Percentiles rank a stretch among this genome's conserved stretches.
Evolutionary conservation across 2,888 invertebrate species (phyloP).

Genomic region (Eilema caniola): DNA sequence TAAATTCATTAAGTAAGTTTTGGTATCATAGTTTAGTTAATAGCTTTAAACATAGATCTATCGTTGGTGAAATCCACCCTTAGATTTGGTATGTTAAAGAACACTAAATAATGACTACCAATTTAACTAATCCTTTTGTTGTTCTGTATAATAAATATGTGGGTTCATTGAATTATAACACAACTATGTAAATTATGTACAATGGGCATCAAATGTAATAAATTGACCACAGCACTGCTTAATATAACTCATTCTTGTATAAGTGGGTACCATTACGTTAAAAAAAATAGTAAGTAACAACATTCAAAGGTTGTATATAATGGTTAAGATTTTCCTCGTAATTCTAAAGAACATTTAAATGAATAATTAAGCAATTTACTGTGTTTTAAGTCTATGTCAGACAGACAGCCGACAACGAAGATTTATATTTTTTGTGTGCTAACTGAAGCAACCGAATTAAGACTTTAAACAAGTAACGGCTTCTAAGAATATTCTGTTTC

Average conservation of each 20-base stretch:
- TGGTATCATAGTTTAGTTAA: too few species aligned
- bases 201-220: not conserved
- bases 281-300: not conserved
- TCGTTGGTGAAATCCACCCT: not conserved
- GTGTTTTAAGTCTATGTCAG: constrained; percentile 52
- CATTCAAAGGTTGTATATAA: not conserved
- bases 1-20: not conserved
- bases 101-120: constrained; percentile 14
- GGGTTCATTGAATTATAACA: constrained; percentile 38
- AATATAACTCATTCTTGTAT: not conserved
- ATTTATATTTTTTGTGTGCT: constrained; percentile 62
- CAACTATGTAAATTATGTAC: not conserved
- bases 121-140: constrained; percentile 49
- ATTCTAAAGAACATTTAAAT: constrained; percentile 27
- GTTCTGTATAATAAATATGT: constrained; percentile 30
- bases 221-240: not conserved
- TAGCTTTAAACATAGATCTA: not conserved
- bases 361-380: constrained; percentile 53
- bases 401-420: constrained; percentile 41
- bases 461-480: constrained; percentile 23
- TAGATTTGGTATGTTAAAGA: not conserved
- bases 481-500: constrained; percentile 20
- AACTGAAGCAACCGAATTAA: not conserved
- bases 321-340: not conserved
- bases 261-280: not conserved